Conservation (phyloP, 37 sponge, comb jelly and placozoan genomes). For the Dysidea cf. avara region DNA sequence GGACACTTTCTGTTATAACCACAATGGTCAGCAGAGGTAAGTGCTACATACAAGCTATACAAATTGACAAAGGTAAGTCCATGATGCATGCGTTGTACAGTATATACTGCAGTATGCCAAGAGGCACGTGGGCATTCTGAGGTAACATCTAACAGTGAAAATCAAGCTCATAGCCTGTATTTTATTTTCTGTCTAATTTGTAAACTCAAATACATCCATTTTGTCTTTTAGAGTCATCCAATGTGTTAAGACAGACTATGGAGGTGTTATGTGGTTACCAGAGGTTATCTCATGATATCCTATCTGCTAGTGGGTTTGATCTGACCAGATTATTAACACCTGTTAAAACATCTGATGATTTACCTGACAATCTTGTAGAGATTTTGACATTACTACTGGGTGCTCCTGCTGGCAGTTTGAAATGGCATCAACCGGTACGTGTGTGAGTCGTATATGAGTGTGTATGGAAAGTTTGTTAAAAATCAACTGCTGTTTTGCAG, state of each 20-base stretch:
- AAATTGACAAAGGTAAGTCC: no score
- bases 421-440: slow-evolving; percentile 15
- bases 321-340: slow-evolving; percentile 46
- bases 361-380: neutral
- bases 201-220: no score
- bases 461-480: neutral
- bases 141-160: no score
- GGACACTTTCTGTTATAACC: no score
- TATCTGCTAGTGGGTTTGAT: slow-evolving; percentile 52
- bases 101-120: no score
- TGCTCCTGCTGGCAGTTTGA: slow-evolving; percentile 19
- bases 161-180: no score
- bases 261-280: slow-evolving; percentile 52
- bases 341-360: neutral
- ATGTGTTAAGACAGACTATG: slow-evolving; percentile 17
- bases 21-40: no score
- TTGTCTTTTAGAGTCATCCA: neutral
- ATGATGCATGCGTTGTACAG: no score
- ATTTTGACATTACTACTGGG: slow-evolving; percentile 27
- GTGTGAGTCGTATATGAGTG: neutral
- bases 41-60: no score
- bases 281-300: slow-evolving; percentile 44
- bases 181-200: no score
- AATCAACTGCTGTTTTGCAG: neutral
- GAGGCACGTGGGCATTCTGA: no score